These are phyloP conservation scores for Apis dorsata DNA, from an alignment of 1,140 invertebrate genomes.

Conservation along the genomic window DNA sequence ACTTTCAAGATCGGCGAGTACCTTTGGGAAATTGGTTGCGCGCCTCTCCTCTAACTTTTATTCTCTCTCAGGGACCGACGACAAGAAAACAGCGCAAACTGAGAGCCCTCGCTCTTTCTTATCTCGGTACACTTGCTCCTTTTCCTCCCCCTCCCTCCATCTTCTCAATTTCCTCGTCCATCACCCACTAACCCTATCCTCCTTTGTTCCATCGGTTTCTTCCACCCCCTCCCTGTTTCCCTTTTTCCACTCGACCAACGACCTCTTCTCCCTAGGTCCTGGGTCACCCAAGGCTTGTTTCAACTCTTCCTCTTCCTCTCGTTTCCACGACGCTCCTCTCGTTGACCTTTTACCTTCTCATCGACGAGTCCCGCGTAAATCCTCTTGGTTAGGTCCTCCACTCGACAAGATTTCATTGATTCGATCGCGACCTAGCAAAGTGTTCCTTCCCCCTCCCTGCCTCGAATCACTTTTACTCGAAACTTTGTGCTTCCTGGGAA, in stretches of 20 bases:
- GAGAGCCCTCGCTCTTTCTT: constrained; percentile 60
- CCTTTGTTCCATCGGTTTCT: neutral
- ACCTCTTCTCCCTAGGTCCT: too few species aligned
- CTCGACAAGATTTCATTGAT: constrained; percentile 60
- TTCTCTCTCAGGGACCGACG: constrained; percentile 67
- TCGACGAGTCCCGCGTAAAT: constrained; percentile 54
- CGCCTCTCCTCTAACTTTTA: constrained; percentile 72
- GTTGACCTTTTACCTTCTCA: constrained; percentile 59
- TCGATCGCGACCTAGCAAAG: constrained; percentile 55
- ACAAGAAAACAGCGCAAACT: constrained; percentile 72
- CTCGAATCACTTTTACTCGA: constrained; percentile 55
- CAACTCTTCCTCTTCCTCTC: neutral
- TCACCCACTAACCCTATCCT: neutral
- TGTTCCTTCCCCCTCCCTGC: constrained; percentile 37
- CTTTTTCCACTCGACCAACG: neutral
- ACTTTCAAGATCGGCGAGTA: constrained; percentile 63
- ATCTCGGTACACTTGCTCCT: constrained; percentile 58
- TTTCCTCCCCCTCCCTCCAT: neutral
- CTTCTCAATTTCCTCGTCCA: neutral
- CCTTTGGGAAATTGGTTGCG: constrained; percentile 74
- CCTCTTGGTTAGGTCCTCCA: constrained; percentile 46
- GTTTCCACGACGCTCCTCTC: constrained; percentile 40
- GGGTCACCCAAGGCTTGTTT: neutral
- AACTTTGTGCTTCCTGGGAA: constrained; percentile 50
- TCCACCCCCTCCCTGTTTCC: too few species aligned